Conservation (phyloP, 2,888 invertebrate species). For the Zaprionus lineosus region DNA sequence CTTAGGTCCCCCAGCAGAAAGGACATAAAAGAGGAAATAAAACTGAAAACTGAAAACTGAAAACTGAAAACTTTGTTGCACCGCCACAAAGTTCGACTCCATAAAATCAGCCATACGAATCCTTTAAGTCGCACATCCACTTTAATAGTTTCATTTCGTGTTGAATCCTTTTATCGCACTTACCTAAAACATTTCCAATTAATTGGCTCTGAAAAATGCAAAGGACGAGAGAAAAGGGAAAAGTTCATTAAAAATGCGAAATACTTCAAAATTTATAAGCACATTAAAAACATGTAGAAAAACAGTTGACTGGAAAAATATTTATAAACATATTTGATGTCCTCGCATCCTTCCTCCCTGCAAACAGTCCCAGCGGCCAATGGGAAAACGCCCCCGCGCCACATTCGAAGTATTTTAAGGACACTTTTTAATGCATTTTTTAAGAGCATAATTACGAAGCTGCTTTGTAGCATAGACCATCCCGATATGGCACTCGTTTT, state of each 20-base stretch:
- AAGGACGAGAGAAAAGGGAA: constrained; percentile 2
- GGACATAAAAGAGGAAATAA: too few relatives aligned
- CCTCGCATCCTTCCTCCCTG: constrained; percentile 15
- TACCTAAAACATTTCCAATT: constrained; percentile 41
- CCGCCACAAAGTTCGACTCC: too few relatives aligned
- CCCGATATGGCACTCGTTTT: constrained; percentile 46
- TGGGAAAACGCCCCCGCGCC: too few relatives aligned
- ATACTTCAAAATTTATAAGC: not conserved
- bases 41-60: too few relatives aligned
- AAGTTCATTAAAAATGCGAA: constrained; percentile 31
- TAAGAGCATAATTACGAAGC: constrained; percentile 58
- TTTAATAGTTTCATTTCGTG: too few relatives aligned
- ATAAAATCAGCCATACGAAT: too few relatives aligned
- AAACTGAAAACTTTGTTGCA: too few relatives aligned
- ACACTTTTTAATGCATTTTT: constrained; percentile 53
- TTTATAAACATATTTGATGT: constrained; percentile 9
- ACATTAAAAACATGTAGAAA: constrained; percentile 30
- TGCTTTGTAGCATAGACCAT: constrained; percentile 30
- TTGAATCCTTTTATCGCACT: constrained; percentile 20
- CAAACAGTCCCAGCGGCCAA: not conserved
- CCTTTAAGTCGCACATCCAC: too few relatives aligned
- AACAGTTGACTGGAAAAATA: constrained; percentile 15
- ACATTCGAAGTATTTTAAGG: too few relatives aligned
- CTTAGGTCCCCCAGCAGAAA: too few relatives aligned
- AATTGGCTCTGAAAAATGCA: constrained; percentile 45